Evolutionary conservation across 2,797 vertebrate genomes (phyloP).

Genomic region (Enteromius mattozi): DNA sequence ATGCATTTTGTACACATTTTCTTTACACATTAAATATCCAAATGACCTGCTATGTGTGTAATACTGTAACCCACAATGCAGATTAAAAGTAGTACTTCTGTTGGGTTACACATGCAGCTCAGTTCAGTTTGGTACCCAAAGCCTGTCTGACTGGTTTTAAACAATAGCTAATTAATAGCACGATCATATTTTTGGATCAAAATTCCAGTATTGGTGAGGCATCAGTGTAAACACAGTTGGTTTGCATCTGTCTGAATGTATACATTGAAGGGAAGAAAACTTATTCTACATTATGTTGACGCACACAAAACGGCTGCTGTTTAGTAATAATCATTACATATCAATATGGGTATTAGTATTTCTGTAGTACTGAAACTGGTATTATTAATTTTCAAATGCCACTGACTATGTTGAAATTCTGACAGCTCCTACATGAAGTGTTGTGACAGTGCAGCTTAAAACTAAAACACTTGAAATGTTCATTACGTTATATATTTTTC

Average conservation of each 20-base stretch:
- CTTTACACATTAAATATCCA: not conserved
- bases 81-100: not conserved
- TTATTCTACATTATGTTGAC: no score
- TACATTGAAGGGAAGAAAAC: not conserved
- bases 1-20: not conserved
- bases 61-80: not conserved
- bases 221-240: not conserved
- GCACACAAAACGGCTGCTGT: not conserved
- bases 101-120: not conserved
- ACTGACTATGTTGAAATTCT: not conserved
- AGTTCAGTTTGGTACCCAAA: not conserved
- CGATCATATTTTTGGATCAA: not conserved
- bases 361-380: not conserved
- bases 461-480: not conserved
- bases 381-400: not conserved
- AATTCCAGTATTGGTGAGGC: not conserved
- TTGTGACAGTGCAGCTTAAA: not conserved
- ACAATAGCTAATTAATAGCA: not conserved
- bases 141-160: not conserved
- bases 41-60: not conserved
- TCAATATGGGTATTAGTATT: not conserved
- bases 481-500: not conserved
- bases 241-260: not conserved
- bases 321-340: not conserved
- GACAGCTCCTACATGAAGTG: not conserved